These are phyloP conservation scores for Bunonema sp. DNA, from an alignment of 2,888 invertebrate genomes.

Conservation along the genomic window DNA sequence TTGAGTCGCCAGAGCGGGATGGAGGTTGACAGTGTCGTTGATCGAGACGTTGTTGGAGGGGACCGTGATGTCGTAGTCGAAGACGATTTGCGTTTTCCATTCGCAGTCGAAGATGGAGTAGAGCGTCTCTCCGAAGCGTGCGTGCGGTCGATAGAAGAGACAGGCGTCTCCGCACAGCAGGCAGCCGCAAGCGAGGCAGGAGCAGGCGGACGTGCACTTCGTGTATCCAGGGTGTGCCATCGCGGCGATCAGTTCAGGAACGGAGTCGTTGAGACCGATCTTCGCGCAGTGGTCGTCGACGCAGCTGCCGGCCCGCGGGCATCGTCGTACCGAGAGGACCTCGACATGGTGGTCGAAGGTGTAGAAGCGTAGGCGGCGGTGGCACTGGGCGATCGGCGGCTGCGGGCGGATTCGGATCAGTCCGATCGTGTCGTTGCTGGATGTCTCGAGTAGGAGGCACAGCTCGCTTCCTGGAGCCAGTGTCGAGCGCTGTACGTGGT, in stretches of 20 bases:
- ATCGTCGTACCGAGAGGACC: neutral
- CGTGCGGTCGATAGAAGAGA: conserved; percentile 1
- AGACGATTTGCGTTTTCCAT: too few species aligned
- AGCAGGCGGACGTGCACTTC: neutral
- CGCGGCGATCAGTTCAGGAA: neutral
- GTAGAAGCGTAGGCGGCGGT: neutral
- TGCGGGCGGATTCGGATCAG: too few species aligned
- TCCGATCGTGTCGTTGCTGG: too few species aligned
- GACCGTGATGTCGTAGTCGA: too few species aligned
- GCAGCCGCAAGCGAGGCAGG: neutral
- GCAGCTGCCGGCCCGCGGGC: neutral
- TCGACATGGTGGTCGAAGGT: neutral
- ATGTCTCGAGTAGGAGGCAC: too few species aligned
- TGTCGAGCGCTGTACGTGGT: too few species aligned
- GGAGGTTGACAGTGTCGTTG: too few species aligned
- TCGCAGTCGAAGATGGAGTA: too few species aligned
- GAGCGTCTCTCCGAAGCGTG: too few species aligned
- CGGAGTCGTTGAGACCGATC: neutral
- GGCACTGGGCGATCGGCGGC: neutral
- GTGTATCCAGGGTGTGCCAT: neutral
- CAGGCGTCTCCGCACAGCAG: neutral
- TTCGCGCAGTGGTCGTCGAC: neutral
- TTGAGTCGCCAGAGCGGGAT: too few species aligned
- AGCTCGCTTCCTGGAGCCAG: too few species aligned
- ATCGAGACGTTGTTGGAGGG: too few species aligned